Percentiles rank a stretch among this genome's conserved stretches.
These are phyloP conservation scores for Monomorium pharaonis DNA, from an alignment of 1,140 invertebrate genomes.

Conservation along the genomic window DNA sequence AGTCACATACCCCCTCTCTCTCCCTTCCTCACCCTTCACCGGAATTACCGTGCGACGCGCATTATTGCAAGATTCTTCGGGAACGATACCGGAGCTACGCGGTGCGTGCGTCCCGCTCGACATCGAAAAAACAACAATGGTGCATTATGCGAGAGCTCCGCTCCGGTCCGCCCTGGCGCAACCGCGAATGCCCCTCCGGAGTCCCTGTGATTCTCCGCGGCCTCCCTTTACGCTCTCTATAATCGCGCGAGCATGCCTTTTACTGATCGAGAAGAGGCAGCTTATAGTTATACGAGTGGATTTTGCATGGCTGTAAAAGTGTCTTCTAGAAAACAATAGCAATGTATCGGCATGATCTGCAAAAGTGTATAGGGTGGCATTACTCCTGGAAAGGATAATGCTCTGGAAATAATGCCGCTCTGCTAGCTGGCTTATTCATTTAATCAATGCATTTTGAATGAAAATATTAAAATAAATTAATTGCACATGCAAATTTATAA, in stretches of 20 bases:
- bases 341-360: background rate
- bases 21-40: too few species aligned
- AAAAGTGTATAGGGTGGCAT: background rate
- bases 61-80: constrained; percentile 51
- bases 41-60: constrained; percentile 39
- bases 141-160: constrained; percentile 59
- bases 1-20: background rate
- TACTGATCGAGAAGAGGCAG: constrained; percentile 14
- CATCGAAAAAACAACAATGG: constrained; percentile 58
- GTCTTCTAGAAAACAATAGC: background rate
- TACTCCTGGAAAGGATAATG: background rate
- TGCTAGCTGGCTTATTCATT: background rate
- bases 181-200: constrained; percentile 12
- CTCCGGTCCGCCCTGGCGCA: background rate
- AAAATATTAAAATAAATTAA: background rate
- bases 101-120: background rate
- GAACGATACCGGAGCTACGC: constrained; percentile 31
- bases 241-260: constrained; percentile 14
- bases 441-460: background rate
- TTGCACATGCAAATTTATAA: background rate
- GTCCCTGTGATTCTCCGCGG: constrained; percentile 41
- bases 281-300: background rate
- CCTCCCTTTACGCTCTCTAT: constrained; percentile 28
- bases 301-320: background rate
- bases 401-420: background rate